phyloP scores from a whole-genome alignment of 2,888 invertebrate species.

The Mycalesis mineus region DNA sequence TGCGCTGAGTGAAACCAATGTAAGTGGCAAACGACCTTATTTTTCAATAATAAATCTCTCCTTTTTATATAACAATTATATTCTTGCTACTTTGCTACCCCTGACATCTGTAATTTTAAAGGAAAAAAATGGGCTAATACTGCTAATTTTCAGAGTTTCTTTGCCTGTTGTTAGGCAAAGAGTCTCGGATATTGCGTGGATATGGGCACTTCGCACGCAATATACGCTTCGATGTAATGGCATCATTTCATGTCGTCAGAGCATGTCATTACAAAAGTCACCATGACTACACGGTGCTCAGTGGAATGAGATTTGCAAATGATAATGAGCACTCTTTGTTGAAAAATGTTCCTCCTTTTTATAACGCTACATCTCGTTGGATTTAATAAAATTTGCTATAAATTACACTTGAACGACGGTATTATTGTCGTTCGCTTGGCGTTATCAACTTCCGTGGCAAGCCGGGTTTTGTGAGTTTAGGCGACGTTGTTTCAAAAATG shows the following conservation, averaged over 20 bases:
- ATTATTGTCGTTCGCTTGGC: constrained; percentile 5
- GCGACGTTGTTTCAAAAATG: too few species aligned
- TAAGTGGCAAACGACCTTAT: too few species aligned
- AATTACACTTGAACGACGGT: constrained; percentile 9
- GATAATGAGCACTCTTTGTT: constrained; percentile 50
- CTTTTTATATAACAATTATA: too few species aligned
- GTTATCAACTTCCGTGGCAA: neutral
- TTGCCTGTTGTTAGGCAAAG: neutral
- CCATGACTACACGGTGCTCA: constrained; percentile 52
- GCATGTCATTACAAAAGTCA: constrained; percentile 62
- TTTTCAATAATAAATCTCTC: too few species aligned
- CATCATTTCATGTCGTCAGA: constrained; percentile 57
- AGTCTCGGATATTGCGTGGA: neutral
- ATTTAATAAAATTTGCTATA: constrained; percentile 16
- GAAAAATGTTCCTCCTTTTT: constrained; percentile 37
- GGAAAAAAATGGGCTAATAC: neutral
- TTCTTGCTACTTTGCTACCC: neutral
- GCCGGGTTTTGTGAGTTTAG: neutral
- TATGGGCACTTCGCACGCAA: constrained; percentile 36
- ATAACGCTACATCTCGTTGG: constrained; percentile 15
- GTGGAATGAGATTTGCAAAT: constrained; percentile 54
- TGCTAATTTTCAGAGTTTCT: neutral
- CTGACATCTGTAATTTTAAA: neutral
- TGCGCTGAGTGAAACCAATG: too few species aligned
- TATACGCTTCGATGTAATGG: constrained; percentile 64